Base-by-base conservation (phyloP, 2,113 vertebrate genomes). In the Macquaria australasica region DNA sequence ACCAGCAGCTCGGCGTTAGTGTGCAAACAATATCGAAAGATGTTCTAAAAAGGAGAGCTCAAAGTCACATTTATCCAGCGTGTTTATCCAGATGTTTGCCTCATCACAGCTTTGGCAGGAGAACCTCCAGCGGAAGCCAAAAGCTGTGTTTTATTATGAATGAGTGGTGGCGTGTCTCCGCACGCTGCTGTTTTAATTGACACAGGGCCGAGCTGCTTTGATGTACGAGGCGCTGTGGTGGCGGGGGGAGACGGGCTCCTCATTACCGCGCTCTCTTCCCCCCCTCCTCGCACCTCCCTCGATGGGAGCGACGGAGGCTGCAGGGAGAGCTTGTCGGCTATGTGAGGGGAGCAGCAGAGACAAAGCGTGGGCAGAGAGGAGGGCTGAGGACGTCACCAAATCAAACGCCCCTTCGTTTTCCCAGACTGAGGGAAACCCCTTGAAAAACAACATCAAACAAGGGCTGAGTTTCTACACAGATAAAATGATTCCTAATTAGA, bases 91-190 rank as follows among this genome's bases (percentile, higher is more conserved):
- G 48, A 84, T 55, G 82, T 81, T 80, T 72, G 60, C 41, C 48
- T 79, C 77, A 34, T 71, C 77, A 6, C 63, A 28, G 63, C 81
- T 67, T 81, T 86, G 90, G 85, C 85, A 73, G 68, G 31, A 75
- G 73, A 84, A 87, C 64, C 84, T 87, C 64, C 59, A 51, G 75
- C 81, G 9, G 81, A 1, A 50, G 78, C 87, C 91, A 87, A 62
- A 77, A 85, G 83, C 84, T 85, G 85, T 90, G 86, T 89, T 91
- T 85, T 63, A 92, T 93, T 88, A 92, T 89, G 87, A 84, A 91
- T 93, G 91, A 93, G 79, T 41, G 84, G 31, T 43, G 69, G 50
- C 16, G 79, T 39, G 77, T 82, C 76, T 82, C 84, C 10, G 5
- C 4, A 53, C 73, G 31, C 81, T 12, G 81, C 83, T 37, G 55